Percentiles rank a stretch among this genome's conserved stretches.
Conservation (phyloP, 1,140 invertebrate genomes). For the Potamilus streckersoni region DNA sequence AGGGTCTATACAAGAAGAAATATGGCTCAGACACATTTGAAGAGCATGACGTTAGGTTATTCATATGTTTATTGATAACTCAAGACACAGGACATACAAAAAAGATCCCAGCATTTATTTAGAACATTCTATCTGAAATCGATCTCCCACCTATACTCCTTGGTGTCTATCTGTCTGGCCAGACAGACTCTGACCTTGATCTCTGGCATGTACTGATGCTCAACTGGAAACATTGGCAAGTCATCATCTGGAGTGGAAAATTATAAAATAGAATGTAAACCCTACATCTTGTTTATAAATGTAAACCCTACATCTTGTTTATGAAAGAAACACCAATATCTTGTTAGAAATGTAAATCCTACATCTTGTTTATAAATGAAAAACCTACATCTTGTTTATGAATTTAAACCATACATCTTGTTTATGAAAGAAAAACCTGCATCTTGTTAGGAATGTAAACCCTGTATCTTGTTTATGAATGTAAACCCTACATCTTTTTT, state of each 20-base stretch:
- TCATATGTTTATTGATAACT: neutral
- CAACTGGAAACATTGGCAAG: conserved; percentile 84
- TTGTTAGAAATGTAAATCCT: no score
- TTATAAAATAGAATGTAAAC: no score
- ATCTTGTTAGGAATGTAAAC: no score
- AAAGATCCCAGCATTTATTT: neutral
- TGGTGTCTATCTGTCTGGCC: conserved; percentile 81
- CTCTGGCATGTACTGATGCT: conserved; percentile 75
- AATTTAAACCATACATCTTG: no score
- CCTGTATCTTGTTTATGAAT: no score
- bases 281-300: no score
- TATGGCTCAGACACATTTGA: neutral
- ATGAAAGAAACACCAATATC: no score
- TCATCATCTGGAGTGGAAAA: conserved; percentile 76
- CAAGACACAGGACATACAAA: neutral
- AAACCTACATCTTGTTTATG: no score
- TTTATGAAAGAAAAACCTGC: no score
- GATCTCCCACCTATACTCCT: conserved; percentile 46
- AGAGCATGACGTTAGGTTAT: neutral
- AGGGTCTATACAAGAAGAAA: neutral
- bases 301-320: no score
- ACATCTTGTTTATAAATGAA: no score
- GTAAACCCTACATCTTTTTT: no score
- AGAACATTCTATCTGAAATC: neutral
- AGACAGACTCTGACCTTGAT: conserved; percentile 81